phyloP scores from a whole-genome alignment of 2,113 vertebrate species.

The Pardalotus punctatus region DNA sequence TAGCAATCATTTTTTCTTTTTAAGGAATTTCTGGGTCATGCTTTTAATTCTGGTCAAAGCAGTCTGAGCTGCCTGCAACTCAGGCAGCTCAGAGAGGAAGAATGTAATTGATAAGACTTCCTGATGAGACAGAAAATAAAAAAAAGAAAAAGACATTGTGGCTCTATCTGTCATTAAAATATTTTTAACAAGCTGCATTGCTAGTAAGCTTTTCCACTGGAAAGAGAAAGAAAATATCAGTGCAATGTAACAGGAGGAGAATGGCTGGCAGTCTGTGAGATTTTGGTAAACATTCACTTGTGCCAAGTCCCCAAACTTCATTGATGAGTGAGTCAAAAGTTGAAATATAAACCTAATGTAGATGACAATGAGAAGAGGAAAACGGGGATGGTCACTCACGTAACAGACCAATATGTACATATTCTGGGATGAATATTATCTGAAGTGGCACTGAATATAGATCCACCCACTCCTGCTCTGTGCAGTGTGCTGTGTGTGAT shows the following conservation, averaged over 20 bases:
- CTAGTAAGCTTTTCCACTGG: background rate
- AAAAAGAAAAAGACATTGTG: too few relatives aligned
- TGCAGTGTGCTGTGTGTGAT: accelerated
- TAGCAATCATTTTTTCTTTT: background rate
- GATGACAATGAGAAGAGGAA: background rate
- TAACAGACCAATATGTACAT: background rate
- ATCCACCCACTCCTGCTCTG: accelerated
- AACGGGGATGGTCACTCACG: background rate
- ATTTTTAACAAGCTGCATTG: background rate
- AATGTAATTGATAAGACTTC: background rate
- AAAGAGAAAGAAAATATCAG: background rate
- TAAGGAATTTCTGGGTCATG: background rate
- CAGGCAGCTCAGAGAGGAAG: background rate
- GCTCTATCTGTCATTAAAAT: background rate
- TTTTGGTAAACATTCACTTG: background rate
- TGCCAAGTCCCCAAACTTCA: background rate
- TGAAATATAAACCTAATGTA: accelerated
- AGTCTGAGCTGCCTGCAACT: background rate
- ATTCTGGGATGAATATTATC: background rate
- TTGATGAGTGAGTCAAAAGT: background rate
- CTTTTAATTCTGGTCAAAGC: background rate
- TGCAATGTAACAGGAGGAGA: background rate
- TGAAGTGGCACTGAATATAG: background rate
- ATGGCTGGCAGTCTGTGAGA: background rate
- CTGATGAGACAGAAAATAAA: background rate